These are phyloP conservation scores for Podarcis raffonei DNA, from an alignment of 2,113 vertebrate species.

Conservation along the genomic window DNA sequence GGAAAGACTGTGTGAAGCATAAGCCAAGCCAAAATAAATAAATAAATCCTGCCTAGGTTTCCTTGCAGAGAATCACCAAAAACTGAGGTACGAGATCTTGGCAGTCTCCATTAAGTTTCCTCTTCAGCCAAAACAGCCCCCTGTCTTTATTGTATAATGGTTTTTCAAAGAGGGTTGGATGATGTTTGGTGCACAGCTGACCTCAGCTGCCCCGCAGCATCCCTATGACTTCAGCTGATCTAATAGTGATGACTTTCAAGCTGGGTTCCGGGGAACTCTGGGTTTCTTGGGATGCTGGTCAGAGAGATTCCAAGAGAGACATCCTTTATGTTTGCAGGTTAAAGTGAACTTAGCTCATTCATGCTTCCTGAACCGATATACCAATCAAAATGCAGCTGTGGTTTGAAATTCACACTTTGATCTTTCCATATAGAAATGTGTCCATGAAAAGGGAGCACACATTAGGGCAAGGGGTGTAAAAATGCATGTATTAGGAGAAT, in stretches of 20 bases:
- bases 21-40: slow-evolving; percentile 34
- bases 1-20: slow-evolving; percentile 42
- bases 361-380: too few relatives aligned
- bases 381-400: too few relatives aligned
- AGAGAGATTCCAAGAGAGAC: background rate
- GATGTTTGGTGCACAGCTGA: background rate
- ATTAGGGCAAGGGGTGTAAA: too few relatives aligned
- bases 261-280: background rate
- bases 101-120: slow-evolving; percentile 21
- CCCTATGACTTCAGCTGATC: background rate
- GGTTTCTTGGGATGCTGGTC: background rate
- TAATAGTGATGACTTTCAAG: background rate
- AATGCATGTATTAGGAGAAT: too few relatives aligned
- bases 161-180: background rate
- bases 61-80: background rate
- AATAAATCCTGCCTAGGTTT: slow-evolving; percentile 1
- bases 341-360: too few relatives aligned
- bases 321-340: too few relatives aligned
- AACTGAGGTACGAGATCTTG: slow-evolving; percentile 20
- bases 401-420: too few relatives aligned
- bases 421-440: too few relatives aligned
- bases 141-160: background rate
- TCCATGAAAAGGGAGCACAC: too few relatives aligned
- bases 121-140: background rate
- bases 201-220: background rate